These are phyloP conservation scores for Acanthoscelides obtectus DNA, from an alignment of 2,888 invertebrate species.

Conservation along the genomic window DNA sequence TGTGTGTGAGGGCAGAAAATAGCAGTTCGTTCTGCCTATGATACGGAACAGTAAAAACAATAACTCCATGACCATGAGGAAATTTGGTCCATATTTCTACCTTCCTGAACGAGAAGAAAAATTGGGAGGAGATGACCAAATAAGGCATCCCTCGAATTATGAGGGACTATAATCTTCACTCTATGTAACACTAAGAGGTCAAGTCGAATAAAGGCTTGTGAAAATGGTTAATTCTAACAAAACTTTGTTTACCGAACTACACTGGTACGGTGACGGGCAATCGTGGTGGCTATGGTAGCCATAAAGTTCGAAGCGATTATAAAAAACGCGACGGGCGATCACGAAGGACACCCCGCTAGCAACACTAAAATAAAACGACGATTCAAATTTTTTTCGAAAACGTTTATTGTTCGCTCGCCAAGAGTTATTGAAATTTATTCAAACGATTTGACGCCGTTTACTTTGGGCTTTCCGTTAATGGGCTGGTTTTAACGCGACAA, in stretches of 20 bases:
- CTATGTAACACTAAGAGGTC: no score
- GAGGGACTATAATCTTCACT: no score
- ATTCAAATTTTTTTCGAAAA: neutral
- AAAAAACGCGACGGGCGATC: neutral
- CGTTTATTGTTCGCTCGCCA: slow-evolving; percentile 21
- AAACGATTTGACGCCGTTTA: slow-evolving; percentile 36
- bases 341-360: neutral
- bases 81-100: no score
- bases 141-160: no score
- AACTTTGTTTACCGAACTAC: neutral
- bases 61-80: no score
- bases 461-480: neutral
- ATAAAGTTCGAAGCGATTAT: neutral
- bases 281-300: neutral
- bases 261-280: neutral
- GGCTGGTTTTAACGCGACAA: neutral
- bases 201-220: no score
- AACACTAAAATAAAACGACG: neutral
- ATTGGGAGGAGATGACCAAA: no score
- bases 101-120: no score
- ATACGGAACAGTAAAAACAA: no score
- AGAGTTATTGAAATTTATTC: slow-evolving; percentile 46
- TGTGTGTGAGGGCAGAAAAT: no score
- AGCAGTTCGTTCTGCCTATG: no score
- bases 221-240: neutral